These are phyloP conservation scores for Lemur catta DNA, from an alignment of 2,797 vertebrate species.

Conservation along the genomic window DNA sequence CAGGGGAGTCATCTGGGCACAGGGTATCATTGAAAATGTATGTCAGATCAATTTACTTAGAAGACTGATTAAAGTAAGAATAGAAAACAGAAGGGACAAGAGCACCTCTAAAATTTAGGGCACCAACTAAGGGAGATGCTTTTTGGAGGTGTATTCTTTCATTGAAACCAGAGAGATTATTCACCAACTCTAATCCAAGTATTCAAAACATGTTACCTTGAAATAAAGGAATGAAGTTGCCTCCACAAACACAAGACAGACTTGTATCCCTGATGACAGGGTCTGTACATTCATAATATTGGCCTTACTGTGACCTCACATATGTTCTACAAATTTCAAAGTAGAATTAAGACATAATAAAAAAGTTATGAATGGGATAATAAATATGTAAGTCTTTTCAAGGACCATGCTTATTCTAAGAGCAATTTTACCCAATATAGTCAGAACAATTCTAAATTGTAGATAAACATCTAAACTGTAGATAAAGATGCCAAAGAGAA, in stretches of 20 bases:
- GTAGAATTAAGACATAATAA: conserved; percentile 14
- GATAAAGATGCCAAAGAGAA: conserved; percentile 47
- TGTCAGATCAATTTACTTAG: background rate
- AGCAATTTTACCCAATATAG: background rate
- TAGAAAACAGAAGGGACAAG: background rate
- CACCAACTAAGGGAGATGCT: background rate
- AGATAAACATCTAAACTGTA: conserved; percentile 49
- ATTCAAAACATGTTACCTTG: background rate
- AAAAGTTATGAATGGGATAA: background rate
- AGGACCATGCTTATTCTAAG: background rate
- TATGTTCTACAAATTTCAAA: background rate
- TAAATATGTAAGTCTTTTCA: background rate
- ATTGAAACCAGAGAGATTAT: background rate
- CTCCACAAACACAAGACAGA: background rate
- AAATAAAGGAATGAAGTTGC: conserved; percentile 13
- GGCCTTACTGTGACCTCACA: background rate
- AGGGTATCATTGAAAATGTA: background rate
- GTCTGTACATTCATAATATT: background rate
- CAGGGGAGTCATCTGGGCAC: background rate
- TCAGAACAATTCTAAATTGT: conserved; percentile 28
- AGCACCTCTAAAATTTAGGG: background rate
- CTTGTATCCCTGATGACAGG: background rate
- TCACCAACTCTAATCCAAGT: background rate
- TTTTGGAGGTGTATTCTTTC: background rate
- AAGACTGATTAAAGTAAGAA: background rate